Evolutionary conservation across 2,888 invertebrate genomes (phyloP).

Genomic region (Caenorhabditis imperialis): DNA sequence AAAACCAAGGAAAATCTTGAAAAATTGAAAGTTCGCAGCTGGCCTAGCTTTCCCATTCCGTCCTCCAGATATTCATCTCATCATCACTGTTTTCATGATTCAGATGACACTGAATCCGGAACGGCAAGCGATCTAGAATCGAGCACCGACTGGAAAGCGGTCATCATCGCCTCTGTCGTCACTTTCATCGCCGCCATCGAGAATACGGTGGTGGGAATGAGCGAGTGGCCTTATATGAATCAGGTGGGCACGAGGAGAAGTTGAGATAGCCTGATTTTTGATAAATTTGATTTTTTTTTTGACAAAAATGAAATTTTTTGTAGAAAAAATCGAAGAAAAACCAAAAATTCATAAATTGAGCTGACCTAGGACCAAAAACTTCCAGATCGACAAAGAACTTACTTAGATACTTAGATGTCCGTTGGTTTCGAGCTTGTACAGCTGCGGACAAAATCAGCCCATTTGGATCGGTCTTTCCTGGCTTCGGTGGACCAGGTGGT

Average conservation of each 20-base stretch:
- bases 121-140: conserved; percentile 10
- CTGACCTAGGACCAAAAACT: too few relatives aligned
- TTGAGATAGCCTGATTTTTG: background rate
- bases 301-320: too few relatives aligned
- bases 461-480: too few relatives aligned
- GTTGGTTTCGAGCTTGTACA: too few relatives aligned
- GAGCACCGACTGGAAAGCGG: conserved; percentile 45
- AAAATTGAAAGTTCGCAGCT: too few relatives aligned
- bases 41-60: too few relatives aligned
- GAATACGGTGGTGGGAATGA: conserved; percentile 63
- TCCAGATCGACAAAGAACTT: conserved; percentile 59
- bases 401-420: too few relatives aligned
- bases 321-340: too few relatives aligned
- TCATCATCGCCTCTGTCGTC: conserved; percentile 53
- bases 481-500: too few relatives aligned
- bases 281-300: background rate
- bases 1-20: too few relatives aligned
- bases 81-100: conserved; percentile 5
- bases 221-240: conserved; percentile 66
- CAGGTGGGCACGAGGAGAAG: conserved; percentile 31
- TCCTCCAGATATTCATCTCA: too few relatives aligned
- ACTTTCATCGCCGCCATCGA: conserved; percentile 63
- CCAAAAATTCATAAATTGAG: background rate
- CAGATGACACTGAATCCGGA: background rate
- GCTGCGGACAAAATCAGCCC: too few relatives aligned